These are phyloP conservation scores for Chascanopsetta lugubris DNA, from an alignment of 2,113 vertebrate species.

Conservation along the genomic window DNA sequence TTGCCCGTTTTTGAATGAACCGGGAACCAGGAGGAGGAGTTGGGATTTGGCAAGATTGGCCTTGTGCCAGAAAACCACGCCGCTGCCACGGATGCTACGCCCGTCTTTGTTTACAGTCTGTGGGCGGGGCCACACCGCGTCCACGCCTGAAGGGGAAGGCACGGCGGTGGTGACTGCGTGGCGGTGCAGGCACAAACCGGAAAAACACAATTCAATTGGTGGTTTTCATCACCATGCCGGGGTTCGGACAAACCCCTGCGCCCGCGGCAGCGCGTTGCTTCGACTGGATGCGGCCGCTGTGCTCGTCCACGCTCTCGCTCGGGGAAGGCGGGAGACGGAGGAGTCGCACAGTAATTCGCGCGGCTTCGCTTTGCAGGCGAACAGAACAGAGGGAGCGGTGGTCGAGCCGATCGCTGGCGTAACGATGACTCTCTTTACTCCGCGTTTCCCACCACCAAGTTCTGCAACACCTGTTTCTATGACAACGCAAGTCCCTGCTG, in stretches of 20 bases:
- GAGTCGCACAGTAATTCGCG: constrained; percentile 49
- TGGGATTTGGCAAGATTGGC: no score
- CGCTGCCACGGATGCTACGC: constrained; percentile 12
- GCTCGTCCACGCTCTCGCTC: constrained; percentile 21
- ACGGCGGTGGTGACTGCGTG: constrained; percentile 51
- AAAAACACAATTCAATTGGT: constrained; percentile 59
- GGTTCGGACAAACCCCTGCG: constrained; percentile 51
- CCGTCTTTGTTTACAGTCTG: no score
- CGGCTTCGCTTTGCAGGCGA: constrained; percentile 55
- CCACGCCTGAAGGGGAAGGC: constrained; percentile 30
- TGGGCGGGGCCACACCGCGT: constrained; percentile 40
- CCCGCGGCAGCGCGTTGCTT: constrained; percentile 45
- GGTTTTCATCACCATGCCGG: constrained; percentile 55
- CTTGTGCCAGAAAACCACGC: no score
- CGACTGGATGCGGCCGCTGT: constrained; percentile 25
- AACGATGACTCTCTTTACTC: constrained; percentile 71
- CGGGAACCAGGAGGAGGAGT: no score
- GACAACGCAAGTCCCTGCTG: constrained; percentile 73
- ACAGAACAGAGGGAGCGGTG: constrained; percentile 62
- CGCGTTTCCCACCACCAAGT: constrained; percentile 69
- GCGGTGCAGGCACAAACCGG: constrained; percentile 49
- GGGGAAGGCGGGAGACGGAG: background rate
- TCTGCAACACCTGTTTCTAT: constrained; percentile 81
- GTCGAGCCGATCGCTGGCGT: constrained; percentile 56
- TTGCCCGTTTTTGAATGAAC: no score